A percentile compares a stretch with the other conserved stretches of the same genome.
These are phyloP conservation scores for Scrobipalpa atriplicella DNA, from an alignment of 2,888 invertebrate genomes.

Conservation along the genomic window DNA sequence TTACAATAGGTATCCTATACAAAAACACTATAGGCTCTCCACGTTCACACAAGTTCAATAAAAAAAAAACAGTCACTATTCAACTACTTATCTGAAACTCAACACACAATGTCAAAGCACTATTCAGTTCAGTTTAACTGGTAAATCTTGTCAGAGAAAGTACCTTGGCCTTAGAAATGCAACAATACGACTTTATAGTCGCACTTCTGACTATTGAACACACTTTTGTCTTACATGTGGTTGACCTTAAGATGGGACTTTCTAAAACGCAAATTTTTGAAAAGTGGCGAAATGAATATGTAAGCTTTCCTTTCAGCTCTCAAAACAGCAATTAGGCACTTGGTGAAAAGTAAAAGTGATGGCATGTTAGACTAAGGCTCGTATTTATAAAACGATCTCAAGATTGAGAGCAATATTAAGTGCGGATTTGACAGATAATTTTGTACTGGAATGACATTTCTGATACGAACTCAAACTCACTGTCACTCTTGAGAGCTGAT, in stretches of 20 bases:
- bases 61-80: neutral
- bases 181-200: slow-evolving; percentile 29
- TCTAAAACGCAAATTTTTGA: slow-evolving; percentile 14
- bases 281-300: neutral
- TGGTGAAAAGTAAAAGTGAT: neutral
- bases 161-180: slow-evolving; percentile 29
- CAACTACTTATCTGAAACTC: neutral
- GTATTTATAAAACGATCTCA: too few species aligned
- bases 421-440: too few species aligned
- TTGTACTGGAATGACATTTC: too few species aligned
- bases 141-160: slow-evolving; percentile 43
- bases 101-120: neutral
- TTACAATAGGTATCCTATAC: too few species aligned
- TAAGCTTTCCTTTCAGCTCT: neutral
- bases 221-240: slow-evolving; percentile 17
- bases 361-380: too few species aligned
- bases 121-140: neutral
- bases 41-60: neutral
- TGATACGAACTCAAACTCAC: too few species aligned
- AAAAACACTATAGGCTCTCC: too few species aligned
- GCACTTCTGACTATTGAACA: slow-evolving; percentile 10
- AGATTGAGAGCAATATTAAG: too few species aligned
- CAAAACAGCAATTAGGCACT: neutral
- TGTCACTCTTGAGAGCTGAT: too few species aligned
- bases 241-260: slow-evolving; percentile 7